Base-by-base conservation (phyloP, 2,797 vertebrate genomes). In the Enteromius viviparus region DNA sequence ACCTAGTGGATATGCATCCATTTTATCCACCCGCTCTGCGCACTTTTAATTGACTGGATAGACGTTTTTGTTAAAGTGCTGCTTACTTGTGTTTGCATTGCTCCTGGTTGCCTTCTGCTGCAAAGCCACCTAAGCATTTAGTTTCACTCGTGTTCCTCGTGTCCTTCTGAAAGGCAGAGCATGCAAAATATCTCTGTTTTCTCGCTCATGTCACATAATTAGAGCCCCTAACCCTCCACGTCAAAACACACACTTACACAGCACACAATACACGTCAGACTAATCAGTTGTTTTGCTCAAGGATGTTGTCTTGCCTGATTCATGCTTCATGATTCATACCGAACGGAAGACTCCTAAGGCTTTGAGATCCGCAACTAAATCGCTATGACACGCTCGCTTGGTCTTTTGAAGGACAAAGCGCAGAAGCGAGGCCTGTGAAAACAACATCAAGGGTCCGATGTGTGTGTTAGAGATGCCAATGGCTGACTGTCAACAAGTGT, bases 341-440 rank as follows among this genome's bases (percentile, higher is more conserved):
- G 60, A 69, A 70, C 76, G 66, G 26, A 71, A 49, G 55, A 70
- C n/a, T 75, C 74, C 64, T 75, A 3, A 76, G 76, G 80, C 78
- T 55, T 53, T 76, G 40, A 86, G 64, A 78, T 76, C 80, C 29
- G 37, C 66, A 8, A 37, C 23, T 29, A 65, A 81, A 78, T 75
- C 82, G 51, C 66, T 83, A 53, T 86, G 66, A 86, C 83, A 79
- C 2, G 1, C 58, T 82, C 47, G 37, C 78, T 69, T 68, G 72
- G 51, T 78, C 76, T 83, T 78, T 78, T 85, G 74, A 85, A 88
- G 81, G 83, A 85, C 82, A 81, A 45, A 69, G 77, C 19, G 21
- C 80, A 72, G 60, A 83, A 64, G 58, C 17, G 60, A 78, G 85
- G 74, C 76, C 84, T 86, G 79, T 83, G 76, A 6, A 37, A 65